Evolutionary conservation across 2,797 vertebrate genomes (phyloP).

Genomic region (Miichthys miiuy): DNA sequence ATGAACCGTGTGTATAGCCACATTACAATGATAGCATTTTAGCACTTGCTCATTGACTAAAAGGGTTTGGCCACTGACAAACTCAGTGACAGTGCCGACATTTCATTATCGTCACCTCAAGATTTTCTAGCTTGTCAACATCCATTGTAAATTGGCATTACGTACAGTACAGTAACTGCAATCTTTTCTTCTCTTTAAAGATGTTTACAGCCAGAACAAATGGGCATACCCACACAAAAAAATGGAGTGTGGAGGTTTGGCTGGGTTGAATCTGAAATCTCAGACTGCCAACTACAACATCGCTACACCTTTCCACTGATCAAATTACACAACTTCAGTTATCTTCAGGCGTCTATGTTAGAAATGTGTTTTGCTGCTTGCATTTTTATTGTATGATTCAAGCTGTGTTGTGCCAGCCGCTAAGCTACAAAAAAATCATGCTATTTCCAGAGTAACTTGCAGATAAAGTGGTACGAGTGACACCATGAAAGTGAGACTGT

Average conservation of each 20-base stretch:
- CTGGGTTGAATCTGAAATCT: slow-evolving; percentile 38
- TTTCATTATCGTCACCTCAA: slow-evolving; percentile 6
- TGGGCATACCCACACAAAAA: not conserved
- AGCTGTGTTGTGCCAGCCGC: slow-evolving; percentile 6
- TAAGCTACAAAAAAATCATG: not conserved
- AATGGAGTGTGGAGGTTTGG: slow-evolving; percentile 9
- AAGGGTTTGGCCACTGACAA: not conserved
- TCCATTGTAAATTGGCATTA: slow-evolving; percentile 16
- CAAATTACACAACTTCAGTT: slow-evolving; percentile 30
- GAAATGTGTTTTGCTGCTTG: slow-evolving; percentile 16
- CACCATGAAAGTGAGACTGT: slow-evolving; percentile 1
- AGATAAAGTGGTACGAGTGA: slow-evolving; percentile 1
- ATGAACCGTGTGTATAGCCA: not conserved
- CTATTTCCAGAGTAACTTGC: slow-evolving; percentile 1
- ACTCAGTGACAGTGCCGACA: not conserved
- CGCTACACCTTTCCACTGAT: not conserved
- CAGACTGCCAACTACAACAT: slow-evolving; percentile 19
- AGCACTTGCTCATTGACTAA: not conserved
- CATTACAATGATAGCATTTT: slow-evolving; percentile 1
- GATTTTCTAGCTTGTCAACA: slow-evolving; percentile 26
- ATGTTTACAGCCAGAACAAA: slow-evolving; percentile 7
- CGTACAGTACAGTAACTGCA: slow-evolving; percentile 13
- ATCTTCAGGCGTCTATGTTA: not conserved
- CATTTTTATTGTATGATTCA: not conserved
- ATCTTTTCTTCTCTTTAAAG: not conserved